Conservation (phyloP, 1,140 invertebrate species). For the Oryzaephilus surinamensis region DNA sequence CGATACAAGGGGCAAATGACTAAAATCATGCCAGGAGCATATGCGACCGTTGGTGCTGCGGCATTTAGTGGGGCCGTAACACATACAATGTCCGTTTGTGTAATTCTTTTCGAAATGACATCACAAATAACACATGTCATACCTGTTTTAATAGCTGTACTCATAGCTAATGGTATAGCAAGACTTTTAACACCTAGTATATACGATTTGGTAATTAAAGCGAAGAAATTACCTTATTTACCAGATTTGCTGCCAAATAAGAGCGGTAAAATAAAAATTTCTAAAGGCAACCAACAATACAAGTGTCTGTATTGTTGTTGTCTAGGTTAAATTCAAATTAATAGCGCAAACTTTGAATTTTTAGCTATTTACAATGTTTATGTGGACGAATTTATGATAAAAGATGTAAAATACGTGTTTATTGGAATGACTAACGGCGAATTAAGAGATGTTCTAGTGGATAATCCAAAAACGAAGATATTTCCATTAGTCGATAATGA, state of each 20-base stretch:
- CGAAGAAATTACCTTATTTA: slow-evolving; percentile 93
- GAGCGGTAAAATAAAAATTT: slow-evolving; percentile 47
- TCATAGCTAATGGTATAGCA: slow-evolving; percentile 58
- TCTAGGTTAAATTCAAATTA: neutral
- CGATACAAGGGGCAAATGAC: slow-evolving; percentile 69
- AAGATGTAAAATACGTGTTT: slow-evolving; percentile 82
- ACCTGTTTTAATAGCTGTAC: slow-evolving; percentile 93
- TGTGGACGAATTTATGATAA: slow-evolving; percentile 93
- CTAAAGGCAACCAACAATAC: neutral
- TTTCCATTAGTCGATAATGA: slow-evolving; percentile 85
- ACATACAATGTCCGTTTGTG: slow-evolving; percentile 92
- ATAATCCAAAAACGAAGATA: slow-evolving; percentile 51
- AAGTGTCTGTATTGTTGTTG: neutral
- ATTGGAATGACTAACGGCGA: slow-evolving; percentile 80
- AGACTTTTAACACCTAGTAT: slow-evolving; percentile 82
- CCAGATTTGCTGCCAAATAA: slow-evolving; percentile 77
- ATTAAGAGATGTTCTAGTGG: slow-evolving; percentile 67
- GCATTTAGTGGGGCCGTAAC: slow-evolving; percentile 93
- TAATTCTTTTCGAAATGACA: slow-evolving; percentile 97
- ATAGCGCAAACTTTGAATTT: slow-evolving; percentile 18
- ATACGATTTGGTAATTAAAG: slow-evolving; percentile 94
- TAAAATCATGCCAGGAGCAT: slow-evolving; percentile 85
- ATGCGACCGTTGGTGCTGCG: slow-evolving; percentile 84
- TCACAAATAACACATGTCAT: slow-evolving; percentile 81
- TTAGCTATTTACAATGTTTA: slow-evolving; percentile 84